Conservation (phyloP, 2,797 vertebrate genomes). For the Poecilia gillii region DNA sequence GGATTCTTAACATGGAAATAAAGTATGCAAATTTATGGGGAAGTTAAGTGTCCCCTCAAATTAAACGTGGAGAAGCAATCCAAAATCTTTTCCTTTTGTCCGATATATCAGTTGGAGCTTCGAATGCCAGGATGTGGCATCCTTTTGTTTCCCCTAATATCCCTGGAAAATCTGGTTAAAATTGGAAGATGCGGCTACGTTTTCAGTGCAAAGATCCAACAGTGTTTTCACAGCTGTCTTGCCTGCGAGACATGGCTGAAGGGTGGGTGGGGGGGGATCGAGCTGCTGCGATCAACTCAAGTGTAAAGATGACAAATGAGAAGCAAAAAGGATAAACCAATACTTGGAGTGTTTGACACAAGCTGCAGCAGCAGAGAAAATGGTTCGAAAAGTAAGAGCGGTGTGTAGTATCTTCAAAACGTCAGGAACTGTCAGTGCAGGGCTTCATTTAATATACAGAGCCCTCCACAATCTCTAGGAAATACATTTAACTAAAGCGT, state of each 20-base stretch:
- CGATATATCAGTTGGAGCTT: conserved; percentile 67
- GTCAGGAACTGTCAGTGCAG: conserved; percentile 18
- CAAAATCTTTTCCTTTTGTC: conserved; percentile 61
- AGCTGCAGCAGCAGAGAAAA: conserved; percentile 11
- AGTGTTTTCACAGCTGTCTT: conserved; percentile 82
- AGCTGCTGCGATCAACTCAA: conserved; percentile 64
- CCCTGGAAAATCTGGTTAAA: conserved; percentile 83
- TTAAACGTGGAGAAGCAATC: conserved; percentile 64
- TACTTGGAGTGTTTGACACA: conserved; percentile 53
- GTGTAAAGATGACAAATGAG: conserved; percentile 76
- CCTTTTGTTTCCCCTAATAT: conserved; percentile 80
- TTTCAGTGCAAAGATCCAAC: conserved; percentile 64
- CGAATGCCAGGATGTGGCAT: conserved; percentile 56
- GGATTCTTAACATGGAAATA: conserved; percentile 69
- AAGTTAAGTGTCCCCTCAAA: conserved; percentile 71
- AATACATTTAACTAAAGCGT: background rate
- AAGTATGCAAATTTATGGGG: conserved; percentile 74
- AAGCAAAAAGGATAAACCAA: conserved; percentile 68
- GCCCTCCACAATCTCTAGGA: background rate
- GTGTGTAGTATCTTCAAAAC: conserved; percentile 25
- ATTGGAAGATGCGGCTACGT: conserved; percentile 59
- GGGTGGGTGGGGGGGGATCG: background rate
- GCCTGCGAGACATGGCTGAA: conserved; percentile 61
- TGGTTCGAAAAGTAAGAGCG: conserved; percentile 44
- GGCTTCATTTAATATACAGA: background rate